phyloP scores from a whole-genome alignment of 2,888 invertebrate genomes.

The Mesoligia furuncula region DNA sequence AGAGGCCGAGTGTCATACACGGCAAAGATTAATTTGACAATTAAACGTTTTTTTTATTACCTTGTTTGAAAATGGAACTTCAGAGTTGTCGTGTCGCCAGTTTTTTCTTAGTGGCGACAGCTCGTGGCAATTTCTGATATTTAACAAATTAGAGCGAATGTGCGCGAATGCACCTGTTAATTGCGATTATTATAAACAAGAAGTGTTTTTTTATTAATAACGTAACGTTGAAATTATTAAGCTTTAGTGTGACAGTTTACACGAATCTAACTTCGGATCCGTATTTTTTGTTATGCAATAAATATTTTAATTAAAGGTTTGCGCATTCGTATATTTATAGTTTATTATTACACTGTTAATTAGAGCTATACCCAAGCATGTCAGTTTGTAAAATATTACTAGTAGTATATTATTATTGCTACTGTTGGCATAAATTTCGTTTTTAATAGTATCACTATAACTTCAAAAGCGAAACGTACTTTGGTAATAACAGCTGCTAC shows the following conservation, averaged over 20 bases:
- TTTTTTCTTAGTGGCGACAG: constrained; percentile 55
- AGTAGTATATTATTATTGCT: constrained; percentile 26
- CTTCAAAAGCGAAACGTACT: constrained; percentile 46
- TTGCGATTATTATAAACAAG: constrained; percentile 36
- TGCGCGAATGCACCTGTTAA: constrained; percentile 49
- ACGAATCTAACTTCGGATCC: constrained; percentile 14
- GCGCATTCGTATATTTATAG: constrained; percentile 14
- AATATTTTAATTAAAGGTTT: constrained; percentile 51
- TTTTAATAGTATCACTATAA: constrained; percentile 46
- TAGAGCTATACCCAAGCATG: constrained; percentile 41
- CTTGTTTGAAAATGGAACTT: constrained; percentile 48
- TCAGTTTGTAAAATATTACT: constrained; percentile 28
- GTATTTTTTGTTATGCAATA: constrained; percentile 31
- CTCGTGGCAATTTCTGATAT: constrained; percentile 52
- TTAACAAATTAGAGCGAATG: constrained; percentile 55
- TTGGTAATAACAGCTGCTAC: constrained; percentile 83
- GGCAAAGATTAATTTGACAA: constrained; percentile 77
- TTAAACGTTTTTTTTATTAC: constrained; percentile 57
- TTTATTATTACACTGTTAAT: constrained; percentile 45
- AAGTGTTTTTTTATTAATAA: constrained; percentile 25
- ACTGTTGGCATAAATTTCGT: constrained; percentile 31
- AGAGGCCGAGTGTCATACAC: constrained; percentile 72
- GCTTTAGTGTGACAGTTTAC: constrained; percentile 22
- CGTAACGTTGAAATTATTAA: constrained; percentile 16
- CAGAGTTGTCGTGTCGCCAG: constrained; percentile 23